Evolutionary conservation across 2,888 invertebrate genomes (phyloP).

Genomic region (Pycnomerus fuliginosus): DNA sequence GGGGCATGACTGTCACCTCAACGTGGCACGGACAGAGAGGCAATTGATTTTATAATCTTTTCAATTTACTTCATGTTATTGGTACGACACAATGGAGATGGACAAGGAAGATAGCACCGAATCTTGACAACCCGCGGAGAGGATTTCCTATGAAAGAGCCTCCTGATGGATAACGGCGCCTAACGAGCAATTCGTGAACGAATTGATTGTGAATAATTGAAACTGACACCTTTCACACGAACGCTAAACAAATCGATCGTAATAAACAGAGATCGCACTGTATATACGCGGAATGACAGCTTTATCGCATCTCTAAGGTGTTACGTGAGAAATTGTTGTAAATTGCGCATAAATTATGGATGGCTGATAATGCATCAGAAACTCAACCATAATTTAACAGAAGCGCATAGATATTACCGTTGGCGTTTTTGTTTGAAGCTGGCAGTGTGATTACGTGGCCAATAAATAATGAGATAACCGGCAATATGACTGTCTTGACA

Average conservation of each 20-base stretch:
- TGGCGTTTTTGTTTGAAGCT: constrained; percentile 2
- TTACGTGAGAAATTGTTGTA: constrained; percentile 9
- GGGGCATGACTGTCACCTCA: constrained; percentile 42
- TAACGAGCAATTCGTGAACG: constrained; percentile 15
- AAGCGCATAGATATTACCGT: constrained; percentile 8
- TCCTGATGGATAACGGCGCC: constrained; percentile 35
- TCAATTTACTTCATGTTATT: constrained; percentile 56
- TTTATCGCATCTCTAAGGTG: constrained; percentile 1
- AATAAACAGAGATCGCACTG: background rate
- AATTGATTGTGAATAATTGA: constrained; percentile 19
- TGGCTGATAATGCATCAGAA: constrained; percentile 11
- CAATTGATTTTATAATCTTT: constrained; percentile 56
- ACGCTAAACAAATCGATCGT: background rate
- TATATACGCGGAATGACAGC: constrained; percentile 3
- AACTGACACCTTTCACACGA: constrained; percentile 15
- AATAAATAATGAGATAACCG: constrained; percentile 49
- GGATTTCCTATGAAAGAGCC: constrained; percentile 31
- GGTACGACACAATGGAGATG: constrained; percentile 54
- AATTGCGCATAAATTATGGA: constrained; percentile 16
- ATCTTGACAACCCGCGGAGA: constrained; percentile 45
- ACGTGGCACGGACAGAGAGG: constrained; percentile 43
- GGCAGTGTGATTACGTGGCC: constrained; percentile 33
- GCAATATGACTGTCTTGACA: constrained; percentile 49
- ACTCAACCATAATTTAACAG: constrained; percentile 16
- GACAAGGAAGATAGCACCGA: constrained; percentile 48